Percentiles rank a stretch among this genome's conserved stretches.
Evolutionary conservation across 2,113 vertebrate species (phyloP).

Genomic region (Rhadina sibilatrix): DNA sequence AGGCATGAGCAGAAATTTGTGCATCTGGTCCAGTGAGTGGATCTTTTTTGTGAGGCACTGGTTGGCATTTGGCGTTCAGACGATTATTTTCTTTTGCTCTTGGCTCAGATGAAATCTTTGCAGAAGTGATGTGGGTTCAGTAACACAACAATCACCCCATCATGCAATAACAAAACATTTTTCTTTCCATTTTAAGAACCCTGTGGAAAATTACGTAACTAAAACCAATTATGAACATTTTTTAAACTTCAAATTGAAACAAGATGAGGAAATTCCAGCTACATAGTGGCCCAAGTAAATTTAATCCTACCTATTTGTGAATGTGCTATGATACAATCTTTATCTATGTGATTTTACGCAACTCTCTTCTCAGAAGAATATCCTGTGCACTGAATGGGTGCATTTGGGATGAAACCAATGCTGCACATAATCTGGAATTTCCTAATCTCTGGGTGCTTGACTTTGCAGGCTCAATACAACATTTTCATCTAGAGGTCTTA

Average conservation of each 20-base stretch:
- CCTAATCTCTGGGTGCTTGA: not conserved
- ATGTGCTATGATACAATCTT: not conserved
- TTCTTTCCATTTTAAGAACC: not conserved
- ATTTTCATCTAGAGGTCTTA: conserved; percentile 11
- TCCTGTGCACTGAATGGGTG: not conserved
- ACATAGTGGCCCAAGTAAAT: not conserved
- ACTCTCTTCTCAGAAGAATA: not conserved
- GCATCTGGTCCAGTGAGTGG: not conserved
- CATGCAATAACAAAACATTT: not conserved
- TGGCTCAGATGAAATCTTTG: not conserved
- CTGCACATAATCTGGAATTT: not conserved
- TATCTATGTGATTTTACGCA: not conserved
- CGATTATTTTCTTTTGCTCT: not conserved
- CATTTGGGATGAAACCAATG: not conserved
- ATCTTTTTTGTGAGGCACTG: not conserved
- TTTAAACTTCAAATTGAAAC: not conserved
- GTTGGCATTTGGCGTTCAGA: not conserved
- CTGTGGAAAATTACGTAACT: not conserved
- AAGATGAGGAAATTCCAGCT: not conserved
- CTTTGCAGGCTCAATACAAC: not conserved
- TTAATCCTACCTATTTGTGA: not conserved
- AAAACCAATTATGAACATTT: not conserved
- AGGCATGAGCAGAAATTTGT: not conserved
- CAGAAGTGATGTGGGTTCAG: not conserved
- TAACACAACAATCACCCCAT: not conserved